A percentile compares a stretch with the other conserved stretches of the same genome.
Conservation (phyloP, 2,113 vertebrate species). For the Pyrgilauda ruficollis region DNA sequence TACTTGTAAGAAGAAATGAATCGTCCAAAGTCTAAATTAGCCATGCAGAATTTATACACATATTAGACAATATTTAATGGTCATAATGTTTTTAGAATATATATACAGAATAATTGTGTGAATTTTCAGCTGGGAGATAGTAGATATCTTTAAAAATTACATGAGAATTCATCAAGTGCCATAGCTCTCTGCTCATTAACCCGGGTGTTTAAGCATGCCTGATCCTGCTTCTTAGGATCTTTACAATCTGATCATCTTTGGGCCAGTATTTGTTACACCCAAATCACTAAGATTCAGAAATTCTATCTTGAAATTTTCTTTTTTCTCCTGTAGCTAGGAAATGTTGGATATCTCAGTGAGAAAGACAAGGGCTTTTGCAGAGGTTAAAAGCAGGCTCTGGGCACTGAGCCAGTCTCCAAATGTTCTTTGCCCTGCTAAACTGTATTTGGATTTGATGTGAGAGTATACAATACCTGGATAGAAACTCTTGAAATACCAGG, state of each 20-base stretch:
- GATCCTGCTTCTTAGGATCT: not conserved
- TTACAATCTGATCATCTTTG: not conserved
- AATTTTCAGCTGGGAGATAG: not conserved
- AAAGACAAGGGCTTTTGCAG: not conserved
- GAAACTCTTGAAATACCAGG: not conserved
- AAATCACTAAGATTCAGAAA: not conserved
- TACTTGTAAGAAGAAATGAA: not conserved
- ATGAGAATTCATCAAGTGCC: not conserved
- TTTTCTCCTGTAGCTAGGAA: not conserved
- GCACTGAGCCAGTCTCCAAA: constrained; percentile 25
- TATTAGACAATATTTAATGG: not conserved
- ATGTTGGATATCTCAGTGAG: not conserved
- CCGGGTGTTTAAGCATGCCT: not conserved
- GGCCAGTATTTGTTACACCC: not conserved
- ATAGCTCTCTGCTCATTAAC: not conserved
- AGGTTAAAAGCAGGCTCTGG: constrained; percentile 31
- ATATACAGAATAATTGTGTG: not conserved
- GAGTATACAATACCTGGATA: not conserved
- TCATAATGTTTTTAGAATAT: not conserved
- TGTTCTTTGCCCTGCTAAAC: constrained; percentile 15
- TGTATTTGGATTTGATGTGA: not conserved
- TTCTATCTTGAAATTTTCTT: not conserved
- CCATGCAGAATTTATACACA: not conserved
- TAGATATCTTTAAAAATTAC: not conserved
- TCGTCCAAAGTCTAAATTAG: not conserved